Base-by-base conservation (phyloP, 2,888 invertebrate genomes). In the Thecocarcelia acutangulata region DNA sequence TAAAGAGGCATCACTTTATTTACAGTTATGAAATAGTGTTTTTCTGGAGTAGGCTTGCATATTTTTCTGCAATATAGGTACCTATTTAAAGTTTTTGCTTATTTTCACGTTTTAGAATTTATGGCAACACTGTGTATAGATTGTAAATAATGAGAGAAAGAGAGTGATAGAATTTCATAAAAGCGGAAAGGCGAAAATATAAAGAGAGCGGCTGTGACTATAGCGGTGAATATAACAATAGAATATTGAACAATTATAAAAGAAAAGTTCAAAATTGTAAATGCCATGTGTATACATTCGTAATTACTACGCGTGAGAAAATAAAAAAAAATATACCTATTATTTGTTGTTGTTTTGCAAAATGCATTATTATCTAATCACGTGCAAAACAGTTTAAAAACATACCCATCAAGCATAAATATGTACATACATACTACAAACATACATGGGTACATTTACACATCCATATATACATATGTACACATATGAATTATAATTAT, bases 311-410 rank as follows among this genome's bases (percentile, higher is more conserved):
- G 72, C 61, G 52, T 54, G 54, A 44, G 61, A 50, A 33, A 40
- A 50, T 24, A 17, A 17, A 6, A 8, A 33, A 8, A 8, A 33
- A 33, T 33, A 8, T 9, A n/a, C n/a, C n/a, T n/a, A 33, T 8
- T 33, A 8, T 28, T 19, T 52, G 40, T 21, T 61, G 8, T 52
- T 40, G 19, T 58, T 69, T 40, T 48, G 15, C 15, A 15, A 37
- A 59, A 40, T 58, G 28, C 28, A 61, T 52, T 63, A 63, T 73
- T 73, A 73, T 73, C 72, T 73, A 73, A 73, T 73, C 72, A 73
- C 72, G 72, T 73, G 72, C 63, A 15, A 28, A 40, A 21, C 24
- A 28, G 28, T 28, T 28, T 28, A 28, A 28, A 28, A 28, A 28
- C 28, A 28, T 28, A 28, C 6, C 28, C 3, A 6, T 4, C 28